Evolutionary conservation across 2,888 invertebrate genomes (phyloP).

Genomic region (Philonicus albiceps): DNA sequence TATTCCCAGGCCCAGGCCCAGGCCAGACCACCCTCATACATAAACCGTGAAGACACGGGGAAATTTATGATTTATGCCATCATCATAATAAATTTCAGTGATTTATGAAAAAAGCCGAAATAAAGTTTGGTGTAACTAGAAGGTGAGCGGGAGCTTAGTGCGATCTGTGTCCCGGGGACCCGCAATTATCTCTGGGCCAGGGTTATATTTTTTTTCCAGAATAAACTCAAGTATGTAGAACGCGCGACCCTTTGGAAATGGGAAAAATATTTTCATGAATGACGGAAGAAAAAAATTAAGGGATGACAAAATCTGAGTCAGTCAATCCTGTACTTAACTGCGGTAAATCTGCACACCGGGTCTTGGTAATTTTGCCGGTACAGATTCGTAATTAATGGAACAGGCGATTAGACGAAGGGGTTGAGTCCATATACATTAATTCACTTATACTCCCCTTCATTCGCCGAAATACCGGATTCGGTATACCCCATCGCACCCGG

Average conservation of each 20-base stretch:
- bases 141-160: not conserved
- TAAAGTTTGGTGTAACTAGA: slow-evolving; percentile 12
- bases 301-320: not conserved
- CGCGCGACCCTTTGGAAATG: not conserved
- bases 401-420: slow-evolving; percentile 13
- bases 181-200: not conserved
- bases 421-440: slow-evolving; percentile 33
- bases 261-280: not conserved
- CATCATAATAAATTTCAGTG: slow-evolving; percentile 29
- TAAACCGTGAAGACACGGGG: slow-evolving; percentile 11
- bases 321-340: not conserved
- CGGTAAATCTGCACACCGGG: not conserved
- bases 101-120: slow-evolving; percentile 8
- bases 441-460: not conserved
- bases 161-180: not conserved
- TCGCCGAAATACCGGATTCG: not conserved
- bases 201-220: not conserved
- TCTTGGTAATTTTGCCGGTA: not conserved
- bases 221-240: not conserved
- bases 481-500: not conserved
- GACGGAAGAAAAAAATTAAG: not conserved
- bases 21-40: not conserved
- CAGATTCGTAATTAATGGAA: slow-evolving; percentile 20
- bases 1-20: not conserved
- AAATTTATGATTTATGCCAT: slow-evolving; percentile 20